Conservation (phyloP, 2,113 vertebrate genomes). For the Scophthalmus maximus region DNA sequence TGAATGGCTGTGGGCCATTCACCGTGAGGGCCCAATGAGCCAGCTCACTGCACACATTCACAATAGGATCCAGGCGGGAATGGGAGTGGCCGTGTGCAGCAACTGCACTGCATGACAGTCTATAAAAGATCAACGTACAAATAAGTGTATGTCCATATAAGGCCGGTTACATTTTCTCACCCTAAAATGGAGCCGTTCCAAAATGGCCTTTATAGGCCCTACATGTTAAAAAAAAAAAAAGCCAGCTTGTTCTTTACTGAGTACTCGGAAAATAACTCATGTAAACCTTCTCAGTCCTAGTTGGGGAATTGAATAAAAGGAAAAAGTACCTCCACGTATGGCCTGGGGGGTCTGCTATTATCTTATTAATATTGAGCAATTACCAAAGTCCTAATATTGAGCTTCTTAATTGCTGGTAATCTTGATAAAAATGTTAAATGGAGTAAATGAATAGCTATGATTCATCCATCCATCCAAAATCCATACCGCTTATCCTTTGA, state of each 20-base stretch:
- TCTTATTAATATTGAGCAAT: background rate
- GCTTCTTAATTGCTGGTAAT: background rate
- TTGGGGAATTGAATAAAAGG: background rate
- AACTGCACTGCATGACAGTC: slow-evolving; percentile 84
- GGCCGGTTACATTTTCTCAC: background rate
- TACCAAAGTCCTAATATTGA: background rate
- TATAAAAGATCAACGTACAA: slow-evolving; percentile 73
- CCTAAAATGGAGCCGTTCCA: background rate
- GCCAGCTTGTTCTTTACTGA: slow-evolving; percentile 18
- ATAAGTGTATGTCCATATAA: slow-evolving; percentile 16
- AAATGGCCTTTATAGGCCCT: background rate
- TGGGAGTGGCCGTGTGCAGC: slow-evolving; percentile 82
- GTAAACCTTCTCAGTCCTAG: background rate
- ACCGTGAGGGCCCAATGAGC: slow-evolving; percentile 93
- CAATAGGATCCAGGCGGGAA: slow-evolving; percentile 88
- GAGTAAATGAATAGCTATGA: background rate
- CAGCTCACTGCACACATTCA: slow-evolving; percentile 91
- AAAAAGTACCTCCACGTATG: background rate
- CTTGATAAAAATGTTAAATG: background rate
- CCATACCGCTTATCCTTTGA: too few relatives aligned
- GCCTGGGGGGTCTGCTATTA: too few relatives aligned
- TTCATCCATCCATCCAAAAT: background rate
- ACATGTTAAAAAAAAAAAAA: slow-evolving; percentile 19
- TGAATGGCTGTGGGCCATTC: slow-evolving; percentile 91
- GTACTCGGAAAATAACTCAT: background rate